Percentiles rank a stretch among this genome's conserved stretches.
These are phyloP conservation scores for Pomatorhinus ruficollis DNA, from an alignment of 2,113 vertebrate genomes.

Conservation along the genomic window DNA sequence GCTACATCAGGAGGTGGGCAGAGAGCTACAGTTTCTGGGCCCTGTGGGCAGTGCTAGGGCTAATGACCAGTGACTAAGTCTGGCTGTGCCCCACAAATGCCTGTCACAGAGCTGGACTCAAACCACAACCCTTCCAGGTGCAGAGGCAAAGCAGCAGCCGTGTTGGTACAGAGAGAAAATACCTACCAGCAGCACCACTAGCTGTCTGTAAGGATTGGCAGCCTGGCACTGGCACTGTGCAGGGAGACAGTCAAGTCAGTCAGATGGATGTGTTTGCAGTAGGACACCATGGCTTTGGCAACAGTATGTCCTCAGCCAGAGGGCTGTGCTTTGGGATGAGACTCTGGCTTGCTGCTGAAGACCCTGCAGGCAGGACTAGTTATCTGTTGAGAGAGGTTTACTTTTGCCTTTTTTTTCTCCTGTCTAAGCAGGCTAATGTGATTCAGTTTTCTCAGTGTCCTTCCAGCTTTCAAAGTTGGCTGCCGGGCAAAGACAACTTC, in stretches of 20 bases:
- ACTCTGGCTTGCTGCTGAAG: neutral
- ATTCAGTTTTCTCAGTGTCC: constrained; percentile 4
- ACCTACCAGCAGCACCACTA: neutral
- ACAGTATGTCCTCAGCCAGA: neutral
- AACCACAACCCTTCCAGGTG: neutral
- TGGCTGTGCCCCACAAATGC: neutral
- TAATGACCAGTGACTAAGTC: neutral
- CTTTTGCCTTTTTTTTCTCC: constrained; percentile 37
- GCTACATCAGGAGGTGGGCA: neutral
- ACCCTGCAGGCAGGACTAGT: neutral
- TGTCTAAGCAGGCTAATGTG: constrained; percentile 29
- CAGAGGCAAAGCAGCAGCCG: neutral
- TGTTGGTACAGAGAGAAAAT: neutral
- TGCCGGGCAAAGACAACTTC: constrained; percentile 29
- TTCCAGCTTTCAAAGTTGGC: constrained; percentile 26
- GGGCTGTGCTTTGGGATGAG: neutral
- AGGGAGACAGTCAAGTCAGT: neutral
- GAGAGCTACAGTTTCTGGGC: neutral
- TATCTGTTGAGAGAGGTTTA: constrained; percentile 7
- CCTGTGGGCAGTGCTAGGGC: neutral
- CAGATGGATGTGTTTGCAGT: neutral
- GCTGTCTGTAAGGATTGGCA: neutral
- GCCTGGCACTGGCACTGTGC: neutral
- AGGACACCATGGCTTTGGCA: neutral
- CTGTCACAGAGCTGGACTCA: neutral